Conservation (phyloP, 1,140 invertebrate genomes). For the Drosophila repletoides region DNA sequence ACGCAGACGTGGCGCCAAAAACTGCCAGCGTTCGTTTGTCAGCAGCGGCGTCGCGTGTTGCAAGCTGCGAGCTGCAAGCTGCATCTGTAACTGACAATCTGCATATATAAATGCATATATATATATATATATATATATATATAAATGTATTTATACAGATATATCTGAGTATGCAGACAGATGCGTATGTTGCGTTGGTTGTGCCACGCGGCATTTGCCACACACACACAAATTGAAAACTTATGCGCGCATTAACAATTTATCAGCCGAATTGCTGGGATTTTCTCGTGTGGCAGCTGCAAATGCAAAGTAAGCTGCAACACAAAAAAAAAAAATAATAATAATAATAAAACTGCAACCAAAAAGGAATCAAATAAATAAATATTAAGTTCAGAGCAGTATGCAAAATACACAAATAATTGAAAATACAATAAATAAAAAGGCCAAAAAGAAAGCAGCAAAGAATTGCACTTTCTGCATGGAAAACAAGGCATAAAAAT, state of each 20-base stretch:
- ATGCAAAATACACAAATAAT: conserved; percentile 55
- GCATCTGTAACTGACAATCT: conserved; percentile 35
- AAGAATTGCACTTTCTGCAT: conserved; percentile 1
- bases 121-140: conserved; percentile 3
- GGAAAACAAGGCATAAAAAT: too few relatives aligned
- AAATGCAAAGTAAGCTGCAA: conserved; percentile 52
- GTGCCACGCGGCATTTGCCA: conserved; percentile 58
- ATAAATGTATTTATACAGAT: neutral
- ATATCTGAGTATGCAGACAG: conserved; percentile 6
- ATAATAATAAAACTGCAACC: conserved; percentile 32
- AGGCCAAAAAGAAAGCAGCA: conserved; percentile 21
- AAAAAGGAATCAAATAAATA: conserved; percentile 1
- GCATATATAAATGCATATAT: neutral
- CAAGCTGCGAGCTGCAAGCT: conserved; percentile 49
- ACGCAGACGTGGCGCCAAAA: conserved; percentile 74
- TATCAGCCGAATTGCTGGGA: conserved; percentile 69
- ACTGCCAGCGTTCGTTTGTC: conserved; percentile 67
- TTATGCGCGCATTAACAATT: conserved; percentile 76
- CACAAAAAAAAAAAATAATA: conserved; percentile 4
- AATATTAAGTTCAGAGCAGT: conserved; percentile 3
- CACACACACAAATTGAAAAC: conserved; percentile 76
- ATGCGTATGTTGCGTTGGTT: conserved; percentile 4
- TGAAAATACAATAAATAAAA: conserved; percentile 37
- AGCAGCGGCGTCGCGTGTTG: conserved; percentile 44
- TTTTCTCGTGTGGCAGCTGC: conserved; percentile 61